Conservation (phyloP, 2,888 invertebrate species). For the Dolomedes plantarius region DNA sequence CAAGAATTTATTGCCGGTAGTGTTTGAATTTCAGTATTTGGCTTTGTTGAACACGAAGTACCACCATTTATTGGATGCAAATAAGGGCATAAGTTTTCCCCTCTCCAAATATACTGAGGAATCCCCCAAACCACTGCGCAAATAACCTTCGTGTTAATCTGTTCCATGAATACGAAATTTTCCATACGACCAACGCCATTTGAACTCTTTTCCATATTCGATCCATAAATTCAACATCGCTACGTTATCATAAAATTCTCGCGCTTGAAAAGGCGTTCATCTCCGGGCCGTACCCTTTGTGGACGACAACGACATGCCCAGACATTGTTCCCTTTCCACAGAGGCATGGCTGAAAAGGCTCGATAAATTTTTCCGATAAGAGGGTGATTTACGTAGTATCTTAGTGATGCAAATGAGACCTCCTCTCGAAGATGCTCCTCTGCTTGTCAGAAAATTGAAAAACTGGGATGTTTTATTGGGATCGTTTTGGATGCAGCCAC, state of each 20-base stretch:
- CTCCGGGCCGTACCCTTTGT: slow-evolving; percentile 23
- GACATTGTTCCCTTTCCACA: slow-evolving; percentile 42
- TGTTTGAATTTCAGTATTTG: too few species aligned
- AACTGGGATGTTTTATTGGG: slow-evolving; percentile 2
- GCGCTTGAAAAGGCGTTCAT: slow-evolving; percentile 33
- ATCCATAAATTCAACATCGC: slow-evolving; percentile 33
- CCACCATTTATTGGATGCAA: too few species aligned
- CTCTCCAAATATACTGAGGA: too few species aligned
- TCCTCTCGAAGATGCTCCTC: slow-evolving; percentile 27
- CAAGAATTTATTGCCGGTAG: too few species aligned
- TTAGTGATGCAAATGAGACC: slow-evolving; percentile 66
- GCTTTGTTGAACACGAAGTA: too few species aligned
- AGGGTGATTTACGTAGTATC: slow-evolving; percentile 65
- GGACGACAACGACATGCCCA: slow-evolving; percentile 37
- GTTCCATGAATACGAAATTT: too few species aligned
- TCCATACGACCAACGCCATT: too few species aligned
- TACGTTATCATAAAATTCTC: slow-evolving; percentile 32
- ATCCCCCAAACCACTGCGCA: too few species aligned
- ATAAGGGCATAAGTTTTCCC: too few species aligned
- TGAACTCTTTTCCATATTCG: too few species aligned
- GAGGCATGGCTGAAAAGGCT: slow-evolving; percentile 5
- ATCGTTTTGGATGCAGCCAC: slow-evolving; percentile 26
- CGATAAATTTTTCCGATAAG: slow-evolving; percentile 15
- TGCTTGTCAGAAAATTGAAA: slow-evolving; percentile 39
- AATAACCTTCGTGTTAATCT: too few species aligned